Base-by-base conservation (phyloP, 2,888 invertebrate genomes). In the Hymenopus coronatus region DNA sequence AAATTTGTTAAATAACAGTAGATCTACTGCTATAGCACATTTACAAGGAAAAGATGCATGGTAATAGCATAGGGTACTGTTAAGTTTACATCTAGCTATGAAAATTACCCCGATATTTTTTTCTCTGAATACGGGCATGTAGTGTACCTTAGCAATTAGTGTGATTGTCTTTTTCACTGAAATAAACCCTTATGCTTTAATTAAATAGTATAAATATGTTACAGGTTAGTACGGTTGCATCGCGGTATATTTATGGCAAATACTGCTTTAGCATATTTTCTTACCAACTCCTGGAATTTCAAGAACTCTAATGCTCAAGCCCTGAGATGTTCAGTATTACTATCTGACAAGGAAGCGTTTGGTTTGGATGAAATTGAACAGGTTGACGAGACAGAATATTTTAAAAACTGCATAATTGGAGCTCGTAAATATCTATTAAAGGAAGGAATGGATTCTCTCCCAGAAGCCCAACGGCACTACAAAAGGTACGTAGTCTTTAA, bases 221-320 rank as follows among this genome's bases (percentile, higher is more conserved):
- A 82, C 92, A 98, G 98, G 93, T 94, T 98, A 90, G 93, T 97
- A 15, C 96, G 95, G 93, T 92, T 98, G 40, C 98, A 98, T 92
- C 94, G 96, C n/a, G 96, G 96, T 91, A 96, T 98, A 87, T 98
- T 96, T 93, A 95, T 95, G 30, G 96, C 98, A 0, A 96, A 96
- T 91, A 93, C 94, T 88, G 96, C 96, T 0, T 92, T 98, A 3
- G 94, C 95, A 25, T 96, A 96, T 92, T 98, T 98, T 92, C 94
- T 96, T 1, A 94, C 94, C 0, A 96, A 96, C 91, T 95, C 97
- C 91, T 99, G 98, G 98, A 93, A 93, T 0, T 98, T 98, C 91
- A 92, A 93, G 85, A 97, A 97, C 91, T 92, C 94, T 0, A 96
- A 96, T 91, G 93, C 95, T 88, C 91, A 94, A 6, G 92, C 6